Conservation (phyloP, 2,113 vertebrate genomes). For the Myotis davidii region DNA sequence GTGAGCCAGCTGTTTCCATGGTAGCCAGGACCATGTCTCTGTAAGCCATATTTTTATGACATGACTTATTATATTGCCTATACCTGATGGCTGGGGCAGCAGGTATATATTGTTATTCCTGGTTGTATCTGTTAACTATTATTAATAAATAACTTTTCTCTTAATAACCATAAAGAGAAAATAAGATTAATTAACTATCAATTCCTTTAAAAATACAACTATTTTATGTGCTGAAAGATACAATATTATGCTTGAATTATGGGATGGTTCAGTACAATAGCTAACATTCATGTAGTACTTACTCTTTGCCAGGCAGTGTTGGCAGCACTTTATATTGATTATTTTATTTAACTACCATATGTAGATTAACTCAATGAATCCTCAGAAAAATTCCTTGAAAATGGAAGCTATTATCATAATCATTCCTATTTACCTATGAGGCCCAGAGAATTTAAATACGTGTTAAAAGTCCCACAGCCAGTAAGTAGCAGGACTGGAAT, state of each 20-base stretch:
- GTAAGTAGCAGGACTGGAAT: neutral
- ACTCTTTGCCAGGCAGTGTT: neutral
- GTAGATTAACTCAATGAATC: neutral
- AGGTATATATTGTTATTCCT: neutral
- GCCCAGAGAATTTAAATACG: neutral
- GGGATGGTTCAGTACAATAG: neutral
- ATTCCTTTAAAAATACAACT: conserved; percentile 22
- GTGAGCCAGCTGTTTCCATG: neutral
- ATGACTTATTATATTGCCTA: neutral
- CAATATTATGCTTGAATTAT: conserved; percentile 24
- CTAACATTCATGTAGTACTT: neutral
- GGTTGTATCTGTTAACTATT: neutral
- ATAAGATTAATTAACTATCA: neutral
- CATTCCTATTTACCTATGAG: neutral
- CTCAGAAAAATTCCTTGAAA: neutral
- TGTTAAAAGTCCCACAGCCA: neutral
- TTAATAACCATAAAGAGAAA: conserved; percentile 42
- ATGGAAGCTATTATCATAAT: neutral
- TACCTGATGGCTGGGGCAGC: neutral
- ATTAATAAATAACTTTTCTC: neutral
- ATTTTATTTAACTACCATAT: neutral
- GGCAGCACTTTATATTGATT: neutral
- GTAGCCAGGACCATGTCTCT: neutral
- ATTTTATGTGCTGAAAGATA: neutral
- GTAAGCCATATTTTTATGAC: neutral